These are phyloP conservation scores for Callyntrura sp. DNA, from an alignment of 2,888 invertebrate genomes.

Conservation along the genomic window DNA sequence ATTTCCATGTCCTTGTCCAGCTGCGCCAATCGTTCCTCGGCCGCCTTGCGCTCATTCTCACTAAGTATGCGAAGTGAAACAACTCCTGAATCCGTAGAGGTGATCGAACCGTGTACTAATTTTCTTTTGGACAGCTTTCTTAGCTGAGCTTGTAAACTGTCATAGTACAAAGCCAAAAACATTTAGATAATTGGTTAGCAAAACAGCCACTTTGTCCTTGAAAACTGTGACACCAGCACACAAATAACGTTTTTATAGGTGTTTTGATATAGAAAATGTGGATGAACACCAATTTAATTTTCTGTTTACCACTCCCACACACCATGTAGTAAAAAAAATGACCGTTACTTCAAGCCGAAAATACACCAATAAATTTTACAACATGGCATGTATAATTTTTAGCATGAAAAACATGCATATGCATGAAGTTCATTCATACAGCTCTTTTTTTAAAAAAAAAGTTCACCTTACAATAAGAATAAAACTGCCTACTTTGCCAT, in stretches of 20 bases:
- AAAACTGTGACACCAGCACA: not conserved
- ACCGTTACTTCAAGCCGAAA: not conserved
- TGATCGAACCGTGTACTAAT: constrained; percentile 84
- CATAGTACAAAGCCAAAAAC: constrained; percentile 86
- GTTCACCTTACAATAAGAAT: constrained; percentile 27
- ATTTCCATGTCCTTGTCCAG: constrained; percentile 91
- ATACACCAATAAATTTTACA: not conserved
- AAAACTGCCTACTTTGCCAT: constrained; percentile 4
- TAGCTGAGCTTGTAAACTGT: constrained; percentile 84
- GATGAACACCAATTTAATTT: not conserved
- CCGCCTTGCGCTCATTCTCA: constrained; percentile 87
- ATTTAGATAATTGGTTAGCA: constrained; percentile 64
- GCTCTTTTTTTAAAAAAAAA: not conserved
- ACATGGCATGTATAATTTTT: constrained; percentile 20
- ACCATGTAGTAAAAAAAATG: not conserved
- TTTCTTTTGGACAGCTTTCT: constrained; percentile 83
- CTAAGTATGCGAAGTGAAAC: constrained; percentile 85
- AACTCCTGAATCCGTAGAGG: constrained; percentile 83
- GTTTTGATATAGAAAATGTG: constrained; percentile 21
- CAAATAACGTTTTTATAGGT: not conserved
- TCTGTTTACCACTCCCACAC: constrained; percentile 18
- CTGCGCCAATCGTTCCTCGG: constrained; percentile 88
- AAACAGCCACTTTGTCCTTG: not conserved
- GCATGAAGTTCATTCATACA: not conserved
- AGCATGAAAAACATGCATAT: not conserved